Percentiles rank a stretch among this genome's conserved stretches.
These are phyloP conservation scores for Eupleurogrammus muticus DNA, from an alignment of 2,797 vertebrate genomes.

Conservation along the genomic window DNA sequence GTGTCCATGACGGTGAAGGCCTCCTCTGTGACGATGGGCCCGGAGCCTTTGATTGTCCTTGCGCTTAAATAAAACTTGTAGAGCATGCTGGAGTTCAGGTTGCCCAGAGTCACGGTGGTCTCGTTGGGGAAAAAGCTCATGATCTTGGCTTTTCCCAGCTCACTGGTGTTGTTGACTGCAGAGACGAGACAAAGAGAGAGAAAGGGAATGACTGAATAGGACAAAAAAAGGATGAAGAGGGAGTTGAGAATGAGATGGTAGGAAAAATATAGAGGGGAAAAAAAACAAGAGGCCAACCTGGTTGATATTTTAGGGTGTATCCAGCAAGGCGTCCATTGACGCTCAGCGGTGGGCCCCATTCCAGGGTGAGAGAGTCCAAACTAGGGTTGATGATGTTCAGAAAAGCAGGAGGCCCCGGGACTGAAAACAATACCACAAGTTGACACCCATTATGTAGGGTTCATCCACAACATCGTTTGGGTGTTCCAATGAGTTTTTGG, in stretches of 20 bases:
- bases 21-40: slow-evolving; percentile 88
- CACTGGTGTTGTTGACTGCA: slow-evolving; percentile 91
- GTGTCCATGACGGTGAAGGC: slow-evolving; percentile 91
- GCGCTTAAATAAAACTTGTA: slow-evolving; percentile 95
- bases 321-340: slow-evolving; percentile 91
- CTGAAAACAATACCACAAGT: slow-evolving; percentile 73
- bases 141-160: slow-evolving; percentile 88
- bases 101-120: slow-evolving; percentile 87
- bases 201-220: slow-evolving; percentile 3
- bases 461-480: background rate
- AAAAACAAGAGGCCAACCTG: slow-evolving; percentile 79
- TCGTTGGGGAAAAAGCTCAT: slow-evolving; percentile 88
- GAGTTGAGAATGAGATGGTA: background rate
- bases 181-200: background rate
- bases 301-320: slow-evolving; percentile 92
- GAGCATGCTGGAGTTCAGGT: slow-evolving; percentile 91
- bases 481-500: background rate
- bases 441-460: background rate
- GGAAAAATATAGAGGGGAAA: too few species aligned
- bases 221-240: too few species aligned
- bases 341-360: slow-evolving; percentile 90
- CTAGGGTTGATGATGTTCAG: slow-evolving; percentile 85
- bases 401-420: slow-evolving; percentile 90
- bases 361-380: slow-evolving; percentile 90
- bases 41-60: slow-evolving; percentile 90